Evolutionary conservation across 2,888 invertebrate species (phyloP).

Genomic region (Lepidocyrtoides sp.): DNA sequence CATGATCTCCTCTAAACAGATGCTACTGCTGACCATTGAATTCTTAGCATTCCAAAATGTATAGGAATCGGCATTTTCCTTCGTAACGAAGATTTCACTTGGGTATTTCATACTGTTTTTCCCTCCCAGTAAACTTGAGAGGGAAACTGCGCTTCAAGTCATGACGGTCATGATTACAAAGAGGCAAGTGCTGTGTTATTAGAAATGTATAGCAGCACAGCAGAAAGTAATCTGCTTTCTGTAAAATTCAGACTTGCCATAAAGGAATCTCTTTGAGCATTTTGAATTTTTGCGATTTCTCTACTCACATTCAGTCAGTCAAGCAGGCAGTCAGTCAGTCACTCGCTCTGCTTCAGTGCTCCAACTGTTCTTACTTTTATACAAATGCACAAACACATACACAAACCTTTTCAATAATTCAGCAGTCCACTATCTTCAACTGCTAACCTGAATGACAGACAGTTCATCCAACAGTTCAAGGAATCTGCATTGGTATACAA

Average conservation of each 20-base stretch:
- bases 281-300: not conserved
- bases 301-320: not conserved
- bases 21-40: constrained; percentile 48
- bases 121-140: not conserved
- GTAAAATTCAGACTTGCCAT: not conserved
- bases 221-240: constrained; percentile 35
- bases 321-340: not conserved
- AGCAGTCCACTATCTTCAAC: constrained; percentile 32
- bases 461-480: not conserved
- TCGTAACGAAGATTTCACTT: not conserved
- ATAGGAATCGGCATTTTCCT: constrained; percentile 66
- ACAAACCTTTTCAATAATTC: constrained; percentile 70
- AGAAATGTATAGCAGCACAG: not conserved
- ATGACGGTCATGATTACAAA: constrained; percentile 3
- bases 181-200: constrained; percentile 2
- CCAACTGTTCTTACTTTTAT: too few relatives aligned
- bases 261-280: not conserved
- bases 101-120: not conserved
- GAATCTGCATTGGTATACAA: constrained; percentile 24
- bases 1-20: not conserved
- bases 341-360: not conserved
- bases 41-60: constrained; percentile 73
- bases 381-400: not conserved
- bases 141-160: not conserved
- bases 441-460: constrained; percentile 56